Evolutionary conservation across 2,113 vertebrate species (phyloP).

Genomic region (Galbula dea): DNA sequence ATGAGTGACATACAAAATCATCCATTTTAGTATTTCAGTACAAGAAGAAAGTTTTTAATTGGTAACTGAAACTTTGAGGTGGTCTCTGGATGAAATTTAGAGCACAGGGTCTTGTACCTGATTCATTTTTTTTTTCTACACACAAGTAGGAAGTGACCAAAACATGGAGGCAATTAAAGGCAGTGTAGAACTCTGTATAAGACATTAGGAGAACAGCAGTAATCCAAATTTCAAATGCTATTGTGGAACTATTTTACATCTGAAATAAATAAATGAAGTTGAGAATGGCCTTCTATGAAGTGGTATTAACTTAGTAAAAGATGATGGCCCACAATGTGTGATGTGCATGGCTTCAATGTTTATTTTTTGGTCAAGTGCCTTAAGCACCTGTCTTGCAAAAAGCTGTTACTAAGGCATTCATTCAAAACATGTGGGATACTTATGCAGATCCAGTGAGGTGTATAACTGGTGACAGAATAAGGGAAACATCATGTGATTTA

Average conservation of each 20-base stretch:
- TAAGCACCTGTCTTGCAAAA: background rate
- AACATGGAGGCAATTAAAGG: background rate
- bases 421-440: background rate
- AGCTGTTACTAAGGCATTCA: background rate
- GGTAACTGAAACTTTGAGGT: background rate
- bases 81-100: background rate
- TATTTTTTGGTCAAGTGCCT: background rate
- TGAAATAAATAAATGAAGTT: background rate
- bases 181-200: background rate
- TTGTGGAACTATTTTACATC: background rate
- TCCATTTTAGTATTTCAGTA: background rate
- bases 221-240: background rate
- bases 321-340: fast-evolving
- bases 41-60: background rate
- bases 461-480: background rate
- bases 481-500: background rate
- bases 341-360: fast-evolving
- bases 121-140: background rate
- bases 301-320: background rate
- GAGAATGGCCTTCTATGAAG: background rate
- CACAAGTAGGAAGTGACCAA: background rate
- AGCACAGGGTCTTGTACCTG: background rate
- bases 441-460: background rate
- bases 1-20: background rate
- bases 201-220: background rate